Percentiles rank a stretch among this genome's conserved stretches.
Evolutionary conservation across 2,113 vertebrate species (phyloP).

Genomic region (Bagarius yarrelli): DNA sequence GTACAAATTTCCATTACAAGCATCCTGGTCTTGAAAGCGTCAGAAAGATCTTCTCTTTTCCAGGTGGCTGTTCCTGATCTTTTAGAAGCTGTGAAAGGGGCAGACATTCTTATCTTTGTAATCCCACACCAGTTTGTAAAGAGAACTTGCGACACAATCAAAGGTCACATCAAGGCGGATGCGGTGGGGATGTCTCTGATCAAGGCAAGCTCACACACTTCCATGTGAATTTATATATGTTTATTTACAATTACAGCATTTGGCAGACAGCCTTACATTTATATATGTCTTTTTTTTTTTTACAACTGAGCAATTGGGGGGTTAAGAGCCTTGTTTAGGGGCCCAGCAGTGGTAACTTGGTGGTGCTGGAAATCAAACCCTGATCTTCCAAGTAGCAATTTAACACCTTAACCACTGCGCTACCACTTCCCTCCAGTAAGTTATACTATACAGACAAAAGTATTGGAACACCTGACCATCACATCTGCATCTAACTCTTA

Average conservation of each 20-base stretch:
- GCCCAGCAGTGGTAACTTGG: no score
- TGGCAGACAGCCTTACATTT: no score
- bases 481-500: no score
- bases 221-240: neutral
- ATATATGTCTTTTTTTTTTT: no score
- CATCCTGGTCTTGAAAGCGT: neutral
- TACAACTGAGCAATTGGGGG: no score
- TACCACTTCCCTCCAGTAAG: no score
- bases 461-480: no score
- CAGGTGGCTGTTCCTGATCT: slow-evolving; percentile 91
- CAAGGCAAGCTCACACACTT: slow-evolving; percentile 75
- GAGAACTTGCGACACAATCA: slow-evolving; percentile 88
- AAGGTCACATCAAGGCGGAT: slow-evolving; percentile 83
- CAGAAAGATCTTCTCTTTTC: neutral
- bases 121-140: slow-evolving; percentile 93
- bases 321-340: no score
- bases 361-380: no score
- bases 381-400: no score
- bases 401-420: no score
- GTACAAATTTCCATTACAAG: neutral
- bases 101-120: slow-evolving; percentile 90
- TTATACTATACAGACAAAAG: no score
- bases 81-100: slow-evolving; percentile 78
- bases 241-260: neutral
- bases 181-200: slow-evolving; percentile 90